These are phyloP conservation scores for Tychaedon coryphoeus DNA, from an alignment of 2,113 vertebrate genomes.

Conservation along the genomic window DNA sequence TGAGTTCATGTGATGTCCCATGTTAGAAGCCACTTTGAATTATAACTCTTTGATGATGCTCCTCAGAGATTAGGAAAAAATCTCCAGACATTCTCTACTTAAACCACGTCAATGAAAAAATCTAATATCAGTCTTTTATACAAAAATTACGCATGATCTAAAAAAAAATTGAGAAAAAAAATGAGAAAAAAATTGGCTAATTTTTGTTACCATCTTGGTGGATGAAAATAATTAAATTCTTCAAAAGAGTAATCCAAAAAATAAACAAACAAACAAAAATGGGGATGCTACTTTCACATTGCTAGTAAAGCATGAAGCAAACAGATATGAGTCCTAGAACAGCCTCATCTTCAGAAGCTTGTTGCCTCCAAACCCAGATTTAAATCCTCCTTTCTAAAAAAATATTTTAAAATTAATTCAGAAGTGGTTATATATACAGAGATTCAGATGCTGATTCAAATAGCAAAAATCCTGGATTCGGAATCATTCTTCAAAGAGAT, in stretches of 20 bases:
- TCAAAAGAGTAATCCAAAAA: not conserved
- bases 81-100: not conserved
- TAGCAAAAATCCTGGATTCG: not conserved
- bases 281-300: rapidly evolving
- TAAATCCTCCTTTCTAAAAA: not conserved
- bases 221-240: not conserved
- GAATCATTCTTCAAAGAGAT: not conserved
- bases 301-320: not conserved
- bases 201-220: not conserved
- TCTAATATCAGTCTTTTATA: rapidly evolving
- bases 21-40: not conserved
- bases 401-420: not conserved
- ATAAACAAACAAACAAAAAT: not conserved
- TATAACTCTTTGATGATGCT: not conserved
- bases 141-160: rapidly evolving
- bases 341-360: not conserved
- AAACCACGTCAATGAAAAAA: not conserved
- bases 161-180: not conserved
- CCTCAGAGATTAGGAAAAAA: not conserved
- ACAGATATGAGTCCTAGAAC: rapidly evolving
- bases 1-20: not conserved
- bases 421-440: not conserved
- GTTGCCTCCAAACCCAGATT: not conserved
- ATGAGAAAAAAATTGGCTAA: not conserved
- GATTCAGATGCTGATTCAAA: not conserved